Evolutionary conservation across 2,888 invertebrate species (phyloP), one percentile per base, ranked within the genome.

Genomic region (Oligia fasciuncula): DNA sequence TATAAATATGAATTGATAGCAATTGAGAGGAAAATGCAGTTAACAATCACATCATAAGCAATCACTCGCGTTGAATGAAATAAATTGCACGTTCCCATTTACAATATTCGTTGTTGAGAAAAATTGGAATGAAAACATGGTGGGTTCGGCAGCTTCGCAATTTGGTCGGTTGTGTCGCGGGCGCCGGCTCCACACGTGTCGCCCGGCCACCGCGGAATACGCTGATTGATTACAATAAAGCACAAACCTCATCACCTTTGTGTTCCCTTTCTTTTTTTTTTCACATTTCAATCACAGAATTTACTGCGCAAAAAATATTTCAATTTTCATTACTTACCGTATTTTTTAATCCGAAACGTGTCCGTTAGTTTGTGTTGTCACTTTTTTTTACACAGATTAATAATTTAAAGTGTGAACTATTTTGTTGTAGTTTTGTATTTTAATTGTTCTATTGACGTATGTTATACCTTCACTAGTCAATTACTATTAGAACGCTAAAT

Each of bases 11-110:
- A 81, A 85, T 79, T 76, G 80, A 77, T 80, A 80, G 83, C 83
- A 88, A 86, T 83, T 79, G 80, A 79, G 76, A 86, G 86, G 86
- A 90, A 93, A 94, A 93, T 92, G 91, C 92, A 93, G 93, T 94
- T 92, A 94, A 95, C 95, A 95, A 94, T 94, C 93, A 94, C 94
- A 95, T 95, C 94, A 95, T 95, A 94, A 93, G 94, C 95, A 95
- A 95, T 95, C 94, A 94, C 91, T 92, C 89, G 91, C 90, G 92
- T 92, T 94, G 94, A 95, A 95, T 94, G 93, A 94, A 95, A 94
- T 93, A 94, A 95, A 96, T 95, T 95, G 94, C 93, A 92, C 93
- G 94, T 92, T 93, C 93, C 92, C 93, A 93, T 95, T 95, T 94
- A 92, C 93, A 93, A 93, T 94, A 93, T 94, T 94, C 93, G 94